A percentile compares a stretch with the other conserved stretches of the same genome.
phyloP scores from a whole-genome alignment of 2,888 invertebrate species.

The Neoaliturus tenellus region DNA sequence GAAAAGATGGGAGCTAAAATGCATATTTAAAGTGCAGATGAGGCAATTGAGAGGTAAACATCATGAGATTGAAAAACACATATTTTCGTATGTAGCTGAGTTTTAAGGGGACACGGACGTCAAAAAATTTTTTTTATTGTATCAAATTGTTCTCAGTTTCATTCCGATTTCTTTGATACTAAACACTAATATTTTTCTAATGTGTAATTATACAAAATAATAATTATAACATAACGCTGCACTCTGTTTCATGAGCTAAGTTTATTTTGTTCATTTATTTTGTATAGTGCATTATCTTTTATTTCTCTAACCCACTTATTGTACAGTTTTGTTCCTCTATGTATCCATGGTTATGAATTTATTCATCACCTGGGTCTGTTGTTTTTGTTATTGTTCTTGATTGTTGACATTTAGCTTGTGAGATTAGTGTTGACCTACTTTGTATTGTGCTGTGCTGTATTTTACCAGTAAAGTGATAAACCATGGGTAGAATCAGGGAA shows the following conservation, averaged over 20 bases:
- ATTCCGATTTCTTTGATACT: not conserved
- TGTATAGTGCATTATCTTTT: too few relatives aligned
- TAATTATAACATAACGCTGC: not conserved
- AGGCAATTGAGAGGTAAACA: too few relatives aligned
- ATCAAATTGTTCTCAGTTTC: not conserved
- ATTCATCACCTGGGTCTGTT: not conserved
- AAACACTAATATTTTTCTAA: not conserved
- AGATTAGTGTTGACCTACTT: not conserved
- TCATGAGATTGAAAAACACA: too few relatives aligned
- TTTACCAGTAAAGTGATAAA: too few relatives aligned
- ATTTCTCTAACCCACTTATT: not conserved
- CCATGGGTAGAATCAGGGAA: not conserved
- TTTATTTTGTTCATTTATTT: too few relatives aligned
- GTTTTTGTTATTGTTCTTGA: too few relatives aligned
- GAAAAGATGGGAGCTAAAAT: too few relatives aligned
- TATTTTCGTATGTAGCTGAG: too few relatives aligned
- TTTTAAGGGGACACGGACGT: too few relatives aligned
- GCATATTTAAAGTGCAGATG: too few relatives aligned
- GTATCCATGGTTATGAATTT: not conserved
- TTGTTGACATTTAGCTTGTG: slow-evolving; percentile 4
- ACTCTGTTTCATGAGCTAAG: too few relatives aligned
- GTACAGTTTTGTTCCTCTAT: not conserved
- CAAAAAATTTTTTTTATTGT: not conserved
- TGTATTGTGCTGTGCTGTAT: not conserved
- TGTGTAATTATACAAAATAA: not conserved